phyloP scores from a whole-genome alignment of 2,113 vertebrate genomes.

The Coturnix japonica region DNA sequence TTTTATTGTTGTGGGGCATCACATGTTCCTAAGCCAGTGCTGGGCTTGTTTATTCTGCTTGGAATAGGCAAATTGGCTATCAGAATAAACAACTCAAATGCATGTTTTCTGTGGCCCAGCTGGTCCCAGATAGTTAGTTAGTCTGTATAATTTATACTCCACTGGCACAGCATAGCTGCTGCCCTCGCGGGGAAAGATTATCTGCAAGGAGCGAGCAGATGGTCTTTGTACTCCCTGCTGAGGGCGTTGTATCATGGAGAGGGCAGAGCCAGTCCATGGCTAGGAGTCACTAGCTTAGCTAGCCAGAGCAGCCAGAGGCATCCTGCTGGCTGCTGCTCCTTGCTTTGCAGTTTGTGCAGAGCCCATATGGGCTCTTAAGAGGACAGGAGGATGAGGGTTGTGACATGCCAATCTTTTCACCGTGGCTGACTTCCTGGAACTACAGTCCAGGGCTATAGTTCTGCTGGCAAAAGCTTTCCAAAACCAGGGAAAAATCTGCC shows the following conservation, averaged over 20 bases:
- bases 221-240: background rate
- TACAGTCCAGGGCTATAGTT: background rate
- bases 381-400: background rate
- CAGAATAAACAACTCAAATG: background rate
- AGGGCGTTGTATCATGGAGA: background rate
- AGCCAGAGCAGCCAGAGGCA: background rate
- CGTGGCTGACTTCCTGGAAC: background rate
- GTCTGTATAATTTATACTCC: accelerated
- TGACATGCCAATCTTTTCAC: background rate
- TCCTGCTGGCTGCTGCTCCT: accelerated
- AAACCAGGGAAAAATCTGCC: background rate
- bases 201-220: background rate
- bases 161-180: background rate
- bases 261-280: background rate
- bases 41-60: background rate
- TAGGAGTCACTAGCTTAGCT: background rate
- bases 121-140: background rate
- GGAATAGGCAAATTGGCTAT: background rate
- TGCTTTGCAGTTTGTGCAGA: background rate
- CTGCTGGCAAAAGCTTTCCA: background rate
- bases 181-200: background rate
- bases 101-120: background rate
- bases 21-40: background rate
- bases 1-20: background rate
- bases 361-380: background rate